These are phyloP conservation scores for Phyllotreta cruciferae DNA, from an alignment of 2,888 invertebrate genomes.

Conservation along the genomic window DNA sequence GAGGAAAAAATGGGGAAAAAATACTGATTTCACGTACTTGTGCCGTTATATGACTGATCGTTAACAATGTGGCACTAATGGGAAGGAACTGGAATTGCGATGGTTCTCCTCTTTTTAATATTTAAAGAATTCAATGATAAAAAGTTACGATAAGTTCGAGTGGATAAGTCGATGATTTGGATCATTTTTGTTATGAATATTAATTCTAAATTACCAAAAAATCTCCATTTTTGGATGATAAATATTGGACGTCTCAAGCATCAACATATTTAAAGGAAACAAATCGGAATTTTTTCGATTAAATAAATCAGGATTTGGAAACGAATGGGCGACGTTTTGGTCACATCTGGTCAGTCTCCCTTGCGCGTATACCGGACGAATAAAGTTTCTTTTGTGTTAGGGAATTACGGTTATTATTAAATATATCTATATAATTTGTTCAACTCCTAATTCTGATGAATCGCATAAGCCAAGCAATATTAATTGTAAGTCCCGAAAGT, in stretches of 20 bases:
- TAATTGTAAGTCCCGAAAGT: constrained; percentile 23
- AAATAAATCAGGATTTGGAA: constrained; percentile 44
- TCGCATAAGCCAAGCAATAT: constrained; percentile 24
- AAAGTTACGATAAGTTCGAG: too few relatives aligned
- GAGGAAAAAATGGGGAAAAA: constrained; percentile 17
- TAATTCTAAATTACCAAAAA: too few relatives aligned
- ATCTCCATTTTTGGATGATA: background rate
- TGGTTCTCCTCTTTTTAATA: too few relatives aligned
- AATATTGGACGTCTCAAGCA: background rate
- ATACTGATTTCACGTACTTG: constrained; percentile 20
- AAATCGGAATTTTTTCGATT: constrained; percentile 42
- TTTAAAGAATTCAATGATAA: too few relatives aligned
- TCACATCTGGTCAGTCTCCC: constrained; percentile 42
- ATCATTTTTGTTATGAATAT: too few relatives aligned
- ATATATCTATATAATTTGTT: constrained; percentile 31
- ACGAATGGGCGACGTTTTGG: constrained; percentile 34
- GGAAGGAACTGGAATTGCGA: too few relatives aligned
- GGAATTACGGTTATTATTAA: constrained; percentile 41
- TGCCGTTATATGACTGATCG: background rate
- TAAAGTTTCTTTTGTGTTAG: constrained; percentile 42
- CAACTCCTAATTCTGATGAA: constrained; percentile 24
- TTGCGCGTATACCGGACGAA: constrained; percentile 34
- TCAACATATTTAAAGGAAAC: constrained; percentile 26
- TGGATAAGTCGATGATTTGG: too few relatives aligned
- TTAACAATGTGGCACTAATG: background rate